phyloP scores from a whole-genome alignment of 92 coral and sea anemone species.

The Hydrozoanthus gracilis region DNA sequence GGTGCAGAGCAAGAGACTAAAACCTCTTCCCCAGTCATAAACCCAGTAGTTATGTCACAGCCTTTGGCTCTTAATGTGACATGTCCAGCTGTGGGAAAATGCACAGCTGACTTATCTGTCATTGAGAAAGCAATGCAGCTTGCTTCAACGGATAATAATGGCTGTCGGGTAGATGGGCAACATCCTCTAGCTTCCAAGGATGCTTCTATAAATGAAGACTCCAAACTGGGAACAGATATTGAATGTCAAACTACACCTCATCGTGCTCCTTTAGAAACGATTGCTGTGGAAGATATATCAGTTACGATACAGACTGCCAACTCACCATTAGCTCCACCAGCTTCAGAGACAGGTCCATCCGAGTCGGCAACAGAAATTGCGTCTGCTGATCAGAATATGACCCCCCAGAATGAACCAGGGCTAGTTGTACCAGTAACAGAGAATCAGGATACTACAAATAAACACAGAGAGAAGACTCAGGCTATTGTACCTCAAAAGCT shows the following conservation, averaged over 20 bases:
- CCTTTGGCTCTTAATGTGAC: conserved; percentile 67
- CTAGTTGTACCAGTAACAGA: not conserved
- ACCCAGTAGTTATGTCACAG: conserved; percentile 70
- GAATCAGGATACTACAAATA: not conserved
- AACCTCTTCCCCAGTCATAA: conserved; percentile 46
- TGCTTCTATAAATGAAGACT: not conserved
- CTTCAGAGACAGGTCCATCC: not conserved
- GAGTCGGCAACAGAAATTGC: not conserved
- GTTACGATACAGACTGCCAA: conserved; percentile 62
- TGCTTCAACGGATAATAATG: conserved; percentile 50
- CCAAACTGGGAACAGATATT: not conserved
- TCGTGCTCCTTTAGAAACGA: conserved; percentile 22
- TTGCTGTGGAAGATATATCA: conserved; percentile 56
- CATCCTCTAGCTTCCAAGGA: conserved; percentile 36
- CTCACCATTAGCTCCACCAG: not conserved
- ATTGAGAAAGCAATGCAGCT: conserved; percentile 87
- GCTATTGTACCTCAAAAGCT: conserved; percentile 17
- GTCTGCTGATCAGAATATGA: not conserved
- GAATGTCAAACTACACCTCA: not conserved
- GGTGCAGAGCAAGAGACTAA: not conserved
- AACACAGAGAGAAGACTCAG: conserved; percentile 20
- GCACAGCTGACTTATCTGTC: conserved; percentile 53
- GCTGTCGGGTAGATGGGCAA: conserved; percentile 7
- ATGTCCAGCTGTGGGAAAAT: conserved; percentile 36
- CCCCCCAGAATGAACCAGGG: not conserved